Conservation (phyloP, 1,140 invertebrate genomes). For the Lordiphosa mommai region DNA sequence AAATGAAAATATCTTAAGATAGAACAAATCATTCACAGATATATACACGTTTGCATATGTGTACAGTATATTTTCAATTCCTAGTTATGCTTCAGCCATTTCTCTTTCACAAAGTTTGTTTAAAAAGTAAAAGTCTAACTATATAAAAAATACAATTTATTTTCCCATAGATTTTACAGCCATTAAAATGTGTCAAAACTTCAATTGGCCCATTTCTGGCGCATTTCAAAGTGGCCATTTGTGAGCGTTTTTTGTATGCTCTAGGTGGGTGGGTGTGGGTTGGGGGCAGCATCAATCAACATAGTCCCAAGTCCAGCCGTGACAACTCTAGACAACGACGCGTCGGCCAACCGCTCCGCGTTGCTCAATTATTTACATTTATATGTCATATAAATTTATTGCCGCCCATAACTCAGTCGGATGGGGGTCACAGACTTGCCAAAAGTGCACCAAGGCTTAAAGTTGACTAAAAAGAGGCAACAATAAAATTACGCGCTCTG, state of each 20-base stretch:
- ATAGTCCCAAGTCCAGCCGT: conserved; percentile 33
- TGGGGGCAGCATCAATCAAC: conserved; percentile 39
- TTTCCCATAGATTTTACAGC: conserved; percentile 9
- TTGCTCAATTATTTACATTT: conserved; percentile 77
- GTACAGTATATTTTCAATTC: too few relatives aligned
- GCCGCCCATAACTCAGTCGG: conserved; percentile 61
- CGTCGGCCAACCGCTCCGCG: conserved; percentile 12
- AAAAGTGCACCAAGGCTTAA: conserved; percentile 65
- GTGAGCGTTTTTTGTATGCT: conserved; percentile 45
- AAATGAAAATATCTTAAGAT: too few relatives aligned
- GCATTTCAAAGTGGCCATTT: conserved; percentile 55
- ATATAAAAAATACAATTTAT: conserved; percentile 12
- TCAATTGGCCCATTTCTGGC: conserved; percentile 53
- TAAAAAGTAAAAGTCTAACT: conserved; percentile 11
- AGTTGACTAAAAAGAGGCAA: conserved; percentile 43
- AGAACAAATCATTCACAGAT: too few relatives aligned
- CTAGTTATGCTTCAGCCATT: too few relatives aligned
- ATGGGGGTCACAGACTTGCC: conserved; percentile 40
- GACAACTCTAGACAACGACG: conserved; percentile 40
- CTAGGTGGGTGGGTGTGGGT: conserved; percentile 13
- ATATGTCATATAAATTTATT: conserved; percentile 78
- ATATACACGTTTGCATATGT: too few relatives aligned
- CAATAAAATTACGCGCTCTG: conserved; percentile 3
- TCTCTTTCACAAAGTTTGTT: too few relatives aligned
- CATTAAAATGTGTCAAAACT: conserved; percentile 45